Conservation (phyloP, 1,140 invertebrate genomes). For the Anthonomus grandis region DNA sequence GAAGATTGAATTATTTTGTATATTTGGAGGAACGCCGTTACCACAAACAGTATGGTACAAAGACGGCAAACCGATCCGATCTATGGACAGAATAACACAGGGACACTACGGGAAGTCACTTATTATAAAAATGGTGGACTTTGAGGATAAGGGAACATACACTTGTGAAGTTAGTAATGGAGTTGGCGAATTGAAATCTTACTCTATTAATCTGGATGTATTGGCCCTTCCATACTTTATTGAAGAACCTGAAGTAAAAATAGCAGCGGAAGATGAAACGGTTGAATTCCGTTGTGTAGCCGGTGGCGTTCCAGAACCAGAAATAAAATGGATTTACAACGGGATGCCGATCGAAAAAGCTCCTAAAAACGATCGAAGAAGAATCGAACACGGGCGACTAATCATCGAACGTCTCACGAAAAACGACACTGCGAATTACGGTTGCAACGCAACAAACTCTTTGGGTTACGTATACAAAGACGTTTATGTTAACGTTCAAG, state of each 20-base stretch:
- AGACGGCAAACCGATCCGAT: conserved; percentile 63
- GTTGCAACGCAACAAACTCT: conserved; percentile 98
- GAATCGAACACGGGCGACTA: conserved; percentile 70
- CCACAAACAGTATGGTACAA: conserved; percentile 84
- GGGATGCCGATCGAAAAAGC: conserved; percentile 82
- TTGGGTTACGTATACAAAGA: conserved; percentile 97
- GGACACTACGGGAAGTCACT: conserved; percentile 92
- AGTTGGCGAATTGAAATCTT: conserved; percentile 75
- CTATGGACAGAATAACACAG: conserved; percentile 73
- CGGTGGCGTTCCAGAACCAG: conserved; percentile 80
- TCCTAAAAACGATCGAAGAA: conserved; percentile 68
- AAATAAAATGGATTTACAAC: conserved; percentile 96
- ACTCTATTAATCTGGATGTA: conserved; percentile 79
- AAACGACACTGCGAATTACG: conserved; percentile 94
- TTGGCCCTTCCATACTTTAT: conserved; percentile 71
- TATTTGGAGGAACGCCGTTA: conserved; percentile 85
- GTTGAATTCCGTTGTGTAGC: conserved; percentile 86
- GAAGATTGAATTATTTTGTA: conserved; percentile 80
- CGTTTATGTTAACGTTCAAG: conserved; percentile 94
- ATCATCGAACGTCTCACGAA: conserved; percentile 79
- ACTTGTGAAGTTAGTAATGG: conserved; percentile 91
- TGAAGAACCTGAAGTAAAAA: conserved; percentile 82
- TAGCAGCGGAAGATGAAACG: conserved; percentile 87
- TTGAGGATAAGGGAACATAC: conserved; percentile 83
- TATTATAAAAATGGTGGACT: conserved; percentile 78